Evolutionary conservation across 2,113 vertebrate genomes (phyloP).

Genomic region (Macaca nemestrina): DNA sequence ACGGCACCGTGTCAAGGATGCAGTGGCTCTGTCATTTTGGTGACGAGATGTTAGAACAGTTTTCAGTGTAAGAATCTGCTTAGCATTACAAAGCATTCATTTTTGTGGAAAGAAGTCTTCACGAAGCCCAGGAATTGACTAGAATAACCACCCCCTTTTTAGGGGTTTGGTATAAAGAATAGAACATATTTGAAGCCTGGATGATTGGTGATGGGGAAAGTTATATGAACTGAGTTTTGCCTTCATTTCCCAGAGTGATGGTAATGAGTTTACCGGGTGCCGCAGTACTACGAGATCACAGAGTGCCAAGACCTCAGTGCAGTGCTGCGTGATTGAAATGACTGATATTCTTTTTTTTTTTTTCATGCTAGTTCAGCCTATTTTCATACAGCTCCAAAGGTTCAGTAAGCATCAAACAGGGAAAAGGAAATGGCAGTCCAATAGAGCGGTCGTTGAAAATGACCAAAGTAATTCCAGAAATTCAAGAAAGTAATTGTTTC

Average conservation of each 20-base stretch:
- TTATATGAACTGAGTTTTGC: not conserved
- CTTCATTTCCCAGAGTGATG: not conserved
- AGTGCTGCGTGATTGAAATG: not conserved
- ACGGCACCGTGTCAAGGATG: not conserved
- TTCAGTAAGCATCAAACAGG: not conserved
- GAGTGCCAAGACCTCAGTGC: not conserved
- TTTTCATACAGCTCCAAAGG: not conserved
- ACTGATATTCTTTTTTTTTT: not conserved
- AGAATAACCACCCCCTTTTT: not conserved
- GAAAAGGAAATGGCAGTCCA: not conserved
- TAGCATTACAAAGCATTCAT: not conserved
- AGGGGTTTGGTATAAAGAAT: not conserved
- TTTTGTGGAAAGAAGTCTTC: conserved; percentile 45
- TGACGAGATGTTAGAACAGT: not conserved
- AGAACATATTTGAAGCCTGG: not conserved
- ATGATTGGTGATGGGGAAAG: not conserved
- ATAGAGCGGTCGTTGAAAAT: not conserved
- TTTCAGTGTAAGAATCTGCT: not conserved
- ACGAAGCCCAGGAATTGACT: not conserved
- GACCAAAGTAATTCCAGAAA: conserved; percentile 49
- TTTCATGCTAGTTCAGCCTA: not conserved
- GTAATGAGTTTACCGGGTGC: not conserved
- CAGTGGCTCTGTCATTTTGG: conserved; percentile 12
- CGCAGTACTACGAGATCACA: rapidly evolving
- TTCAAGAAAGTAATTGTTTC: conserved; percentile 53